Evolutionary conservation across 1,140 invertebrate genomes (phyloP).

Genomic region (Atta colombica): DNA sequence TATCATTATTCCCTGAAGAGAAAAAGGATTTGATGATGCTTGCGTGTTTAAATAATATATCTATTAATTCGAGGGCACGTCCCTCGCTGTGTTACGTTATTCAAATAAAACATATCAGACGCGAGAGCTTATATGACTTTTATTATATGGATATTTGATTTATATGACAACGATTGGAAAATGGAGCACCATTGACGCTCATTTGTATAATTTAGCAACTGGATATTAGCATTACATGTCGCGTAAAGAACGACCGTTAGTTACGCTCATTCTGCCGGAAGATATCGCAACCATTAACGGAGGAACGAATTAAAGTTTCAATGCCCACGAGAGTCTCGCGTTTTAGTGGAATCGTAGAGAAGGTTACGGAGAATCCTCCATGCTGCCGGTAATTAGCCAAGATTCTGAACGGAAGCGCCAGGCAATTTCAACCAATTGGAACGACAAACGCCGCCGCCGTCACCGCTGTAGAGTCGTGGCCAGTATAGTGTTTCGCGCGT

Average conservation of each 20-base stretch:
- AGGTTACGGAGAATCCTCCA: neutral
- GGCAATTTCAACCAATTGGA: conserved; percentile 76
- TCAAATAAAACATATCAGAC: neutral
- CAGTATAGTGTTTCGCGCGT: conserved; percentile 66
- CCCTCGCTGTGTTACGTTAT: neutral
- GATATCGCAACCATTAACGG: conserved; percentile 52
- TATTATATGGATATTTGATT: conserved; percentile 3
- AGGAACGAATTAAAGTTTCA: conserved; percentile 60
- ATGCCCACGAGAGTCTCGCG: conserved; percentile 12
- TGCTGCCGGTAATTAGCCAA: conserved; percentile 74
- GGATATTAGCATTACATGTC: neutral
- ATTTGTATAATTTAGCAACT: conserved; percentile 34
- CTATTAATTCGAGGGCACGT: neutral
- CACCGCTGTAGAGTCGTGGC: neutral
- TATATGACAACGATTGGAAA: conserved; percentile 14
- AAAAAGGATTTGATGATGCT: neutral
- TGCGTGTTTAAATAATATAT: conserved; percentile 20
- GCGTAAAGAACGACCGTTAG: neutral
- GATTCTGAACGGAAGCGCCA: conserved; percentile 69
- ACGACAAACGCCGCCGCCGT: conserved; percentile 60
- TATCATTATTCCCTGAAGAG: neutral
- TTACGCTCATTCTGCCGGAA: conserved; percentile 20
- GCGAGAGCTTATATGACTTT: neutral
- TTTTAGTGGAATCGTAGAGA: neutral
- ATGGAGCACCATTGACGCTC: conserved; percentile 5